Evolutionary conservation across 2,113 vertebrate genomes (phyloP), one percentile per base, ranked within the genome.

Genomic region (Anthoscopus minutus): DNA sequence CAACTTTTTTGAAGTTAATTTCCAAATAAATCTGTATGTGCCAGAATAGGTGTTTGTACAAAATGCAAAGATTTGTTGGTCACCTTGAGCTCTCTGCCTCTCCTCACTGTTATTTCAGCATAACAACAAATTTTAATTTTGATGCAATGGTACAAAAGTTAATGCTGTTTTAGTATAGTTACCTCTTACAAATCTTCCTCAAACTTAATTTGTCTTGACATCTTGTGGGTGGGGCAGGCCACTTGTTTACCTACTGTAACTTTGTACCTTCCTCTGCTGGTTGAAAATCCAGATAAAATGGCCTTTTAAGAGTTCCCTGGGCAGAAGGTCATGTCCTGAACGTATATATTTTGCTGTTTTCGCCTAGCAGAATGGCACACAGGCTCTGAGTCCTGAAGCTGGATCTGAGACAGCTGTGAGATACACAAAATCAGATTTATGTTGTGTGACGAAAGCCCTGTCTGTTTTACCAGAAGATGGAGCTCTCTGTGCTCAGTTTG

Each of bases 381-480:
- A 21, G 57, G 15, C 61, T 76, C 40, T 1, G 22, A 56, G 48
- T 47, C 16, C 19, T 45, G 67, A n/a, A 69, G 48, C 11, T 53
- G 65, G 16, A 65, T 48, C 42, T 21, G 21, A 45, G 78, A 8
- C 13, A 71, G 25, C 51, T 64, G 48, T 10, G 67, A 74, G 57
- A 37, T 54, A 4, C 7, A 4, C 33, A 16, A 80, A 77, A 67
- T 44, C 35, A 51, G 13, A 48, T 42, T 66, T 48, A 21, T 47
- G 38, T 47, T 81, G 45, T 44, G 31, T 42, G 16, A 60, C 27
- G 24, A 83, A 67, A 8, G 27, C 61, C 67, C 23, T 51, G 13
- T 61, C 78, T 44, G 15, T 65, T 93, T 47, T 30, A 24, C 91
- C 91, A 76, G 86, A 47, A 95, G 94, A 48, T 95, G 94, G 81